Conservation (phyloP, 2,113 vertebrate genomes). For the Saguinus imperator region DNA sequence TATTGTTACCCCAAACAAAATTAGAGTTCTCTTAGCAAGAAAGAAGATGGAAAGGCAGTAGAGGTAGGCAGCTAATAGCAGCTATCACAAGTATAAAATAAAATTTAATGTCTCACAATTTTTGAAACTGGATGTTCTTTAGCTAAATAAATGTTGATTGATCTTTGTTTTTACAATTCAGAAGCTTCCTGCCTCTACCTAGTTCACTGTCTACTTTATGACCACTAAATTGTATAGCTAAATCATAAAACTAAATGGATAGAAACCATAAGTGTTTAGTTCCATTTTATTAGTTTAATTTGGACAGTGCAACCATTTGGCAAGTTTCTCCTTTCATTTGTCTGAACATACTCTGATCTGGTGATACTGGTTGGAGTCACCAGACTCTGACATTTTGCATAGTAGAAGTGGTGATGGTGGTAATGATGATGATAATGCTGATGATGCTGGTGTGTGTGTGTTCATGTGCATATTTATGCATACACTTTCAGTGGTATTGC, state of each 20-base stretch:
- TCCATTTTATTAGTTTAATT: not conserved
- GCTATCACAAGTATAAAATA: not conserved
- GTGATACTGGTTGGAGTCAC: not conserved
- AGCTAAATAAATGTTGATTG: constrained; percentile 33
- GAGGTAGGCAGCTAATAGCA: not conserved
- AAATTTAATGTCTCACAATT: not conserved
- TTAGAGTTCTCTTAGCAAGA: constrained; percentile 28
- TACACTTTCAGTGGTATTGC: not conserved
- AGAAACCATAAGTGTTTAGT: not conserved
- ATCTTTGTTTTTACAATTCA: constrained; percentile 24
- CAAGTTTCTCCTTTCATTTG: constrained; percentile 18
- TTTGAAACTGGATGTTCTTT: constrained; percentile 34
- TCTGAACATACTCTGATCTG: constrained; percentile 27
- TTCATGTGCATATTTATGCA: not conserved
- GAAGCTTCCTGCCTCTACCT: not conserved
- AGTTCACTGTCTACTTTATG: constrained; percentile 20
- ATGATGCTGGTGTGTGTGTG: not conserved
- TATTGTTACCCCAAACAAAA: not conserved
- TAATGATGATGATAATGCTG: not conserved
- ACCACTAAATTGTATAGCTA: not conserved
- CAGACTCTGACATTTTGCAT: constrained; percentile 16
- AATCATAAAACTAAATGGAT: constrained; percentile 45
- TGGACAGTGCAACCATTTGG: not conserved
- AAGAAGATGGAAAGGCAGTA: not conserved
- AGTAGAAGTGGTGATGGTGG: not conserved